Percentiles rank a stretch among this genome's conserved stretches.
phyloP scores from a whole-genome alignment of 2,797 vertebrate genomes.

The Taeniopygia guttata region DNA sequence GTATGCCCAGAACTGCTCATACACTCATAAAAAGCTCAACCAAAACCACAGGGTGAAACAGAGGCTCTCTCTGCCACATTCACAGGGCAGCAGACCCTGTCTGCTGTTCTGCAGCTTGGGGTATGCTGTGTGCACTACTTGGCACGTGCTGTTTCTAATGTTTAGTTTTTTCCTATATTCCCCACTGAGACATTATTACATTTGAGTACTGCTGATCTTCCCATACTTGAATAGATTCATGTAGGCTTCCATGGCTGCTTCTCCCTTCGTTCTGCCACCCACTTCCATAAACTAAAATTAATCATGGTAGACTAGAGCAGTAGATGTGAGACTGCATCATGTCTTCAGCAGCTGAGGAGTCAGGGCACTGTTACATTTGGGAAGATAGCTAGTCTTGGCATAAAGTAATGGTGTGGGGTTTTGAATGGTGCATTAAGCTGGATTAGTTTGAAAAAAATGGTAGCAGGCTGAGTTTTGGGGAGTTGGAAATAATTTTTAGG shows the following conservation, averaged over 20 bases:
- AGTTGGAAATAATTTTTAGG: neutral
- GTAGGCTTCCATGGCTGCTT: neutral
- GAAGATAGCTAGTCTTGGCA: neutral
- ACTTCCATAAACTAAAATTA: conserved; percentile 38
- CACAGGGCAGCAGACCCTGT: neutral
- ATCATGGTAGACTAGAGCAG: conserved; percentile 1
- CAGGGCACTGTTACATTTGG: neutral
- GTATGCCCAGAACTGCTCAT: neutral
- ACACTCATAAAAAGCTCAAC: neutral
- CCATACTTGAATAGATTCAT: neutral
- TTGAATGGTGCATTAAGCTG: neutral
- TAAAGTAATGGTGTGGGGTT: neutral
- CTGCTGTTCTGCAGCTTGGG: neutral
- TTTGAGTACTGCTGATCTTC: neutral
- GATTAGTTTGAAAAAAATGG: neutral
- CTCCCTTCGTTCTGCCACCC: neutral
- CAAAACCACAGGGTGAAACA: neutral
- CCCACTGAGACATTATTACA: neutral
- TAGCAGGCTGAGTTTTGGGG: neutral
- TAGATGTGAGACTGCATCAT: neutral
- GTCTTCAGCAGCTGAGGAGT: neutral
- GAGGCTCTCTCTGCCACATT: neutral
- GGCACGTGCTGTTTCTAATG: neutral
- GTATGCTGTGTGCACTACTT: neutral
- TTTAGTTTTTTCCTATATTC: neutral